Conservation (phyloP, 2,113 vertebrate species). For the Scomber japonicus region DNA sequence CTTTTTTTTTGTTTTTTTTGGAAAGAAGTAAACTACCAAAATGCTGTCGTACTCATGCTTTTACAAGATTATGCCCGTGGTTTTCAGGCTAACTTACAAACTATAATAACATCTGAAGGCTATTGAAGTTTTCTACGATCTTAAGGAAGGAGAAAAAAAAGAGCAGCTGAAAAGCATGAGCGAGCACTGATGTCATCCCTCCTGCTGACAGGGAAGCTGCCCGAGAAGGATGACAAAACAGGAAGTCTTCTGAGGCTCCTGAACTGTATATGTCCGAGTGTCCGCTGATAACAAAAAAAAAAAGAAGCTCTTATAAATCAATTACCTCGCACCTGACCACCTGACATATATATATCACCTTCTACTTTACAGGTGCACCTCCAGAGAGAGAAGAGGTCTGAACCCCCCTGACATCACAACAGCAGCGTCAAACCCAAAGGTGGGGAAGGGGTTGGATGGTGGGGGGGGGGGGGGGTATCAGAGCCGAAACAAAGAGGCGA, state of each 20-base stretch:
- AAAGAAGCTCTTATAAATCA: not conserved
- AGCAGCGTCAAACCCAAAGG: not conserved
- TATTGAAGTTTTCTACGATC: not conserved
- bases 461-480: not conserved
- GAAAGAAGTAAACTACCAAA: not conserved
- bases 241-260: conserved; percentile 60
- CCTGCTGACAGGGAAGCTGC: conserved; percentile 38
- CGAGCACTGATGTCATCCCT: conserved; percentile 67
- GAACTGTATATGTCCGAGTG: not conserved
- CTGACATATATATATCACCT: not conserved
- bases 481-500: conserved; percentile 66
- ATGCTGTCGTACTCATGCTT: not conserved
- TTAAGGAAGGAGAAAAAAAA: not conserved
- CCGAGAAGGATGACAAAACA: conserved; percentile 58
- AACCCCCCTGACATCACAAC: conserved; percentile 22
- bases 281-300: conserved; percentile 37
- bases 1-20: not conserved
- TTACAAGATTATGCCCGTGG: not conserved
- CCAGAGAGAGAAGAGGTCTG: conserved; percentile 19
- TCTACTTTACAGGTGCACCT: not conserved
- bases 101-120: not conserved
- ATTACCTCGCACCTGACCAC: not conserved
- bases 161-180: conserved; percentile 4
- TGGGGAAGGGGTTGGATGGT: no score
- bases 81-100: not conserved